Evolutionary conservation across 1,140 invertebrate genomes (phyloP), one percentile per base, ranked within the genome.

Genomic region (Bombus ignitus): DNA sequence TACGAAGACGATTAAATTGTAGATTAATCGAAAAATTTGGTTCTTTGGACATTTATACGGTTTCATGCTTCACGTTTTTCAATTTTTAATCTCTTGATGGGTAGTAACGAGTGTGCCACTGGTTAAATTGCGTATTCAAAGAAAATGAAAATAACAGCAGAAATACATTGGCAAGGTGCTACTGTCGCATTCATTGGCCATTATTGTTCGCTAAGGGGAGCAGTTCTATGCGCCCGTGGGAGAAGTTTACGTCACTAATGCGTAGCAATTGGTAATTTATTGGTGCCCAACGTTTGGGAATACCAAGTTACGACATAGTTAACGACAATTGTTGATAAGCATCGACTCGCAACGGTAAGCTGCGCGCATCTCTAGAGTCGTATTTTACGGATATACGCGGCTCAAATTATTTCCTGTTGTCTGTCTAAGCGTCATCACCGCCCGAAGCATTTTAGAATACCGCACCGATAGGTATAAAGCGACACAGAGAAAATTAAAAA

Each of bases 221-320:
- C 74, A 44, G 18, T 66, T 76, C n/a, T 18, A 35, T 71, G 44
- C 3, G 5, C 88, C 62, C 88, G 28, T 22, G 87, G 83, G 87
- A 86, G 75, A 68, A 72, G 75, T 79, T 82, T 59, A 42, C n/a
- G 39, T 22, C 65, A 35, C 77, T 89, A 87, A 89, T 83, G 39
- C 78, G 72, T 57, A 78, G n/a, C 81, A 88, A 90, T 89, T 89
- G 89, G 78, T 86, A 87, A 87, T 87, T 90, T 81, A 68, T 39
- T 6, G 78, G 42, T 81, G 59, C 37, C 35, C 22, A 32, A 59
- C 81, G 59, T 87, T 82, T 78, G 85, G 81, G 85, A 89, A 87
- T 85, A 82, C 47, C 83, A 37, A 78, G 35, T 74, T 88, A 57
- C 68, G 74, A 57, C 53, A 65, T 1, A 47, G 62, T 78, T 83